Percentiles rank a stretch among this genome's conserved stretches.
Evolutionary conservation across 2,797 vertebrate species (phyloP).

Genomic region (Eulemur coronatus): DNA sequence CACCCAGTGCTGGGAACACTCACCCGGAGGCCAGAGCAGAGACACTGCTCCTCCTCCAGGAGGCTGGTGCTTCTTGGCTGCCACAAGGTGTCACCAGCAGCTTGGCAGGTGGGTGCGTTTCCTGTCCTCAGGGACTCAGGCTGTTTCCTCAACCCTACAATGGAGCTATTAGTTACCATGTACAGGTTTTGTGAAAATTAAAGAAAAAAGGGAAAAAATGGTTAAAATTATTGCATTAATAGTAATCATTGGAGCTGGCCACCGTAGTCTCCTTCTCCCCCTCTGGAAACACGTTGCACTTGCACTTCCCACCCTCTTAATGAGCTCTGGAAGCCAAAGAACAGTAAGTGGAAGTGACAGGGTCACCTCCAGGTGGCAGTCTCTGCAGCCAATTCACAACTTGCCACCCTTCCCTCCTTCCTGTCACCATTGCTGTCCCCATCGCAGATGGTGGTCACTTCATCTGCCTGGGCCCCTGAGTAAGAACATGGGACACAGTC

Average conservation of each 20-base stretch:
- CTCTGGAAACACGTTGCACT: neutral
- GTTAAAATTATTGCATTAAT: neutral
- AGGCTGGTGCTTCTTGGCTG: neutral
- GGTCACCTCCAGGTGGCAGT: neutral
- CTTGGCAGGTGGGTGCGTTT: neutral
- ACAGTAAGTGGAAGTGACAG: neutral
- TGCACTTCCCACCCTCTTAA: neutral
- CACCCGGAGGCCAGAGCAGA: neutral
- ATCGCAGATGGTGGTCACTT: neutral
- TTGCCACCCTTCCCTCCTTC: neutral
- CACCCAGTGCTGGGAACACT: neutral
- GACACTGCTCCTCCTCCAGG: accelerated
- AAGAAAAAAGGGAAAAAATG: neutral
- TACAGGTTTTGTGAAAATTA: neutral
- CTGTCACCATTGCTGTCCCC: neutral
- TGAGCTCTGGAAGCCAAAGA: neutral
- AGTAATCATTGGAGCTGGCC: neutral
- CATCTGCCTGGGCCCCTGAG: neutral
- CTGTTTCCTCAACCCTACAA: neutral
- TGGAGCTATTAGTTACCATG: neutral
- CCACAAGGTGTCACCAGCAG: neutral
- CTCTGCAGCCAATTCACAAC: neutral
- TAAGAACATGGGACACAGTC: neutral
- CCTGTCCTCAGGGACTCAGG: neutral
- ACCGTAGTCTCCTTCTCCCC: neutral